Percentiles rank a stretch among this genome's conserved stretches.
Conservation (phyloP, 2,113 vertebrate genomes). For the Pseudolaguvia tuberculata region DNA sequence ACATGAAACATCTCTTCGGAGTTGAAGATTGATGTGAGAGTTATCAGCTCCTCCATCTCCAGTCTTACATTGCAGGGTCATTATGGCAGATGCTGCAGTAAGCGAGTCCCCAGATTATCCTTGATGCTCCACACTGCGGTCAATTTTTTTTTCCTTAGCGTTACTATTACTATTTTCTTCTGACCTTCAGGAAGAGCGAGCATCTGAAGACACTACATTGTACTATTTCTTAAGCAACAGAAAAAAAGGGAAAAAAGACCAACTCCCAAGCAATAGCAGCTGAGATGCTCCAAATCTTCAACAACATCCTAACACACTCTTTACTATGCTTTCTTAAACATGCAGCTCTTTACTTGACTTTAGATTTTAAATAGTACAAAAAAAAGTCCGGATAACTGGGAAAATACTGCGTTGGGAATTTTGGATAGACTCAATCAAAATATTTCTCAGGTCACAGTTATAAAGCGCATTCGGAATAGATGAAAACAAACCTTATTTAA, state of each 20-base stretch:
- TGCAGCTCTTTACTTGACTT: constrained; percentile 46
- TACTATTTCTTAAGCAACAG: constrained; percentile 34
- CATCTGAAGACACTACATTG: constrained; percentile 37
- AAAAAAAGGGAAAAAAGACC: constrained; percentile 45
- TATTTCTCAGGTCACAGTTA: constrained; percentile 34
- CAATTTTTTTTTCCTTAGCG: constrained; percentile 12
- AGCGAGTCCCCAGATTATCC: constrained; percentile 49
- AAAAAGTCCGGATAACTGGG: constrained; percentile 11
- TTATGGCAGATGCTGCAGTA: constrained; percentile 49
- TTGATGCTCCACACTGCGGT: constrained; percentile 37
- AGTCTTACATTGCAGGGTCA: constrained; percentile 61
- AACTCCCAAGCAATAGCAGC: constrained; percentile 47
- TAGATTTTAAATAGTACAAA: constrained; percentile 37
- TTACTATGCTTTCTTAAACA: constrained; percentile 46
- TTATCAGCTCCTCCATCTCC: constrained; percentile 50
- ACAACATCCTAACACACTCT: constrained; percentile 32
- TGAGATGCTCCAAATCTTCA: constrained; percentile 39
- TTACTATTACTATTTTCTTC: constrained; percentile 35
- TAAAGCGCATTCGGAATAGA: constrained; percentile 42
- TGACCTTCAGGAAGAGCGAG: constrained; percentile 60
- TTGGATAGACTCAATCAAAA: constrained; percentile 17
- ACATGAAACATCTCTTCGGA: constrained; percentile 53
- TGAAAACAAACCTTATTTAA: constrained; percentile 49
- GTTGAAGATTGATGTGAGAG: constrained; percentile 54
- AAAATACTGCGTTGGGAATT: constrained; percentile 13